phyloP scores from a whole-genome alignment of 1,140 invertebrate species.

The Papilio glaucus region DNA sequence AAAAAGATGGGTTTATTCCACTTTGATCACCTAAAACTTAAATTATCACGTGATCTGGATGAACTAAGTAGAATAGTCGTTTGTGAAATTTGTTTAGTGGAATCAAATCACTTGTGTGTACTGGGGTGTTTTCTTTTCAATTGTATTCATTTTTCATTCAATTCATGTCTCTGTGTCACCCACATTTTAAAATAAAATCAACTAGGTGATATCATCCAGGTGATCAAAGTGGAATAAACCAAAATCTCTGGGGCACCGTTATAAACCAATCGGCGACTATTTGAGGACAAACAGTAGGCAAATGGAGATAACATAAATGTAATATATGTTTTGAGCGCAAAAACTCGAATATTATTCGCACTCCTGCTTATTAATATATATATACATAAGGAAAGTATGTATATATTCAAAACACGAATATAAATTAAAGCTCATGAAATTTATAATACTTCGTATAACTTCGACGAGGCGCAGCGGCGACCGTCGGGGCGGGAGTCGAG shows the following conservation, averaged over 20 bases:
- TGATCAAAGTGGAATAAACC: no score
- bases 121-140: no score
- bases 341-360: conserved; percentile 24
- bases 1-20: no score
- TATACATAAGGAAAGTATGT: conserved; percentile 37
- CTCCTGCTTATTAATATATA: background rate
- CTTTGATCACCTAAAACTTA: no score
- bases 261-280: conserved; percentile 13
- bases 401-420: conserved; percentile 43
- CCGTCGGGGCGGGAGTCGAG: conserved; percentile 46
- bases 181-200: no score
- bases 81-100: no score
- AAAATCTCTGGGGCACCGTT: background rate
- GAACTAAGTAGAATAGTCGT: no score
- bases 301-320: background rate
- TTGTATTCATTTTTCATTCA: no score
- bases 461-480: conserved; percentile 52
- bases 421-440: conserved; percentile 45
- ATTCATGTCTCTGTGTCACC: no score
- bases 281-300: conserved; percentile 24
- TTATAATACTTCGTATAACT: conserved; percentile 63
- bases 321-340: background rate
- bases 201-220: no score
- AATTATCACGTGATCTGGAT: no score
- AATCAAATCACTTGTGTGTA: no score